Conservation (phyloP, 2,888 invertebrate genomes). For the Pollenia labialis region DNA sequence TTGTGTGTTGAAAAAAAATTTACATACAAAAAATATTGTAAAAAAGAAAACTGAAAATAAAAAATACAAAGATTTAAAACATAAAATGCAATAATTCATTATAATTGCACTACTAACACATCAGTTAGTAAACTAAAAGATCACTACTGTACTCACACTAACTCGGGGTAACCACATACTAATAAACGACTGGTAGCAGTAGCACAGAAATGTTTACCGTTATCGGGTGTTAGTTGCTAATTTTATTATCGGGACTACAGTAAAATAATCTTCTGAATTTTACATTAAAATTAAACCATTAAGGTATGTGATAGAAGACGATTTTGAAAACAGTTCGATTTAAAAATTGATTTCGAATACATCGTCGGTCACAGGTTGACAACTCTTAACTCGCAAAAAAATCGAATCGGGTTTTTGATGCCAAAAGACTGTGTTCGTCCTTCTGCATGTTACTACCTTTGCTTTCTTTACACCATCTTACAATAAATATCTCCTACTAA, state of each 20-base stretch:
- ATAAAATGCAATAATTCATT: conserved; percentile 80
- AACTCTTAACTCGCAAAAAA: too few relatives aligned
- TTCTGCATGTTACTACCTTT: too few relatives aligned
- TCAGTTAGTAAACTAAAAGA: conserved; percentile 54
- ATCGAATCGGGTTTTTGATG: too few relatives aligned
- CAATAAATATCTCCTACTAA: too few relatives aligned
- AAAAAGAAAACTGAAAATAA: background rate
- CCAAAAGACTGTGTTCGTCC: too few relatives aligned
- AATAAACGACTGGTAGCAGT: background rate
- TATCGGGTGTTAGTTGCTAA: background rate
- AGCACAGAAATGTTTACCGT: conserved; percentile 17
- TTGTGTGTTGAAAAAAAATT: conserved; percentile 57
- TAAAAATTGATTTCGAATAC: too few relatives aligned
- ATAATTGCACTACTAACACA: conserved; percentile 78
- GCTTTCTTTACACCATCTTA: too few relatives aligned
- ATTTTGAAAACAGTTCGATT: too few relatives aligned
- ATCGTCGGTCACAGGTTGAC: too few relatives aligned
- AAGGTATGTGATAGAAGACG: too few relatives aligned
- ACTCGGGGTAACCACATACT: background rate
- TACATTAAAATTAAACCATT: too few relatives aligned
- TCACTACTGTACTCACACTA: background rate
- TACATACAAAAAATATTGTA: conserved; percentile 13
- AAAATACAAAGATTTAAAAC: conserved; percentile 35
- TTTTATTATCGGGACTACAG: background rate
- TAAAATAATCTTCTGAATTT: too few relatives aligned